These are phyloP conservation scores for Conus ventricosus DNA, from an alignment of 1,140 invertebrate species.

Conservation along the genomic window DNA sequence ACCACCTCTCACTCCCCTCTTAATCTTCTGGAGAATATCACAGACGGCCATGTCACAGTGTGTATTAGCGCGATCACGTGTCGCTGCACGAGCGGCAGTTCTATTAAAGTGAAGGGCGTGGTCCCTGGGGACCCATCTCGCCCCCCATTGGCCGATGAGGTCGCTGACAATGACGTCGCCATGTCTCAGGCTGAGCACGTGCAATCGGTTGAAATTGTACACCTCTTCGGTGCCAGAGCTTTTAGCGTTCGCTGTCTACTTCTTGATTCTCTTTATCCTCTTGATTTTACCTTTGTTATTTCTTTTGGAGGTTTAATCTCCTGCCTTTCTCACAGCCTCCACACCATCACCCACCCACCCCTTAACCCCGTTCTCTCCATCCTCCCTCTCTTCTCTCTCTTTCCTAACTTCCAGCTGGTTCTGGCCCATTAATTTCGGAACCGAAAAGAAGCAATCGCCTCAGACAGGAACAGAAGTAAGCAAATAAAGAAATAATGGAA, in stretches of 20 bases:
- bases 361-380: too few relatives aligned
- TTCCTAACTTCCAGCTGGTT: too few relatives aligned
- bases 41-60: too few relatives aligned
- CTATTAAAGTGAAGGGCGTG: not conserved
- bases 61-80: too few relatives aligned
- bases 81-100: not conserved
- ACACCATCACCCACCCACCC: too few relatives aligned
- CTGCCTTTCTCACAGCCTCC: not conserved
- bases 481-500: not conserved
- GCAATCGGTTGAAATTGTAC: not conserved
- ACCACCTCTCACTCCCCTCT: not conserved
- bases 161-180: slow-evolving; percentile 19
- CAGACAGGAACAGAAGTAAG: not conserved
- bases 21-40: too few relatives aligned
- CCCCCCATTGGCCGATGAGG: not conserved
- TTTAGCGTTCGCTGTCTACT: not conserved
- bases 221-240: slow-evolving; percentile 2
- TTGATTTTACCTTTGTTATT: not conserved
- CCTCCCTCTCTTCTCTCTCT: too few relatives aligned
- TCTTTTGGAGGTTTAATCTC: not conserved
- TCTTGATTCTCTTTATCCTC: not conserved
- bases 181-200: not conserved
- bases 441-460: too few relatives aligned
- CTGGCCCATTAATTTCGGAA: too few relatives aligned
- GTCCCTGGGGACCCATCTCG: not conserved